Conservation (phyloP, 2,113 vertebrate genomes). For the Baryphthengus martii region DNA sequence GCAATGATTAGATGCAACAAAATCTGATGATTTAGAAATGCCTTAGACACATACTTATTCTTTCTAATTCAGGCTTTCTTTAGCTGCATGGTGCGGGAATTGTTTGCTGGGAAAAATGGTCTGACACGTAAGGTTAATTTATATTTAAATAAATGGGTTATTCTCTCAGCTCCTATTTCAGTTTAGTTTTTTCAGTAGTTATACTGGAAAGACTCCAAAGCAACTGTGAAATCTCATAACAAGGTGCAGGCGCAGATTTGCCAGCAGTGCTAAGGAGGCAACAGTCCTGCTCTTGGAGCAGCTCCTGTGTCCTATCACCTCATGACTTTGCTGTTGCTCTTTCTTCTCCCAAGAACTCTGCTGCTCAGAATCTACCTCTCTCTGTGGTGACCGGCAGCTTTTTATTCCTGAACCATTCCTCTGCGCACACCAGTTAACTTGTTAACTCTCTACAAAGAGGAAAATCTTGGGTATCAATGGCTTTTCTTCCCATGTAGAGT, state of each 20-base stretch:
- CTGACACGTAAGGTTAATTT: slow-evolving; percentile 4
- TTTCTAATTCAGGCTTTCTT: slow-evolving; percentile 1
- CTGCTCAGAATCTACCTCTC: not conserved
- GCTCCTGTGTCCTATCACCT: not conserved
- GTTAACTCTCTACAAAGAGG: not conserved
- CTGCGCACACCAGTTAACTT: not conserved
- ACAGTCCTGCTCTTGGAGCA: not conserved
- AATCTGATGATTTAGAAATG: not conserved
- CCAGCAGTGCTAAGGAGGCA: not conserved
- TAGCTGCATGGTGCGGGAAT: not conserved
- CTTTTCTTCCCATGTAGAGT: not conserved
- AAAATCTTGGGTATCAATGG: not conserved
- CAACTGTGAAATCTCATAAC: not conserved
- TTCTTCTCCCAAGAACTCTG: not conserved
- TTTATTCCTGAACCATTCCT: not conserved
- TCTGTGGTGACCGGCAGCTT: not conserved
- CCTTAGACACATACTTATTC: not conserved
- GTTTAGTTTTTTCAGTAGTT: slow-evolving; percentile 36
- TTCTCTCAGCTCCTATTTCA: slow-evolving; percentile 3
- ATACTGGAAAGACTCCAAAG: slow-evolving; percentile 24
- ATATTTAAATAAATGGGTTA: slow-evolving; percentile 33
- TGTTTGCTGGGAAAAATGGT: not conserved
- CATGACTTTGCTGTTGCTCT: not conserved
- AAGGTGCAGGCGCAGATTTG: not conserved
- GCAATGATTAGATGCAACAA: not conserved